Evolutionary conservation across 2,113 vertebrate species (phyloP), one percentile per base, ranked within the genome.

Genomic region (Perca schrenkii): DNA sequence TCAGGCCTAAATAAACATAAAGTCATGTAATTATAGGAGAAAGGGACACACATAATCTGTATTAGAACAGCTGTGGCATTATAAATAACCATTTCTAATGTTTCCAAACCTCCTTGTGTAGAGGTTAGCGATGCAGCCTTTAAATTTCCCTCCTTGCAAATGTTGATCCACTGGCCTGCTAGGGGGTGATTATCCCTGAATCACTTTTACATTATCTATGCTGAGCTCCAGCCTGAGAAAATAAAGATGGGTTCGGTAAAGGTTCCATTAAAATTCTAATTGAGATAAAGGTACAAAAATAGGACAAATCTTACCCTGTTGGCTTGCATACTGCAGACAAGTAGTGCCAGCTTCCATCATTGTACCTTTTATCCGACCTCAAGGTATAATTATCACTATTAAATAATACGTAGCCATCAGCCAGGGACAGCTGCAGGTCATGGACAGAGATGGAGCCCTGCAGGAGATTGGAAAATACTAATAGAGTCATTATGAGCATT

Each of bases 81-180:
- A 57, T 58, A 53, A 54, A 52, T n/a, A 11, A 54, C 21, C n/a
- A 79, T 19, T 25, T 49, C 3, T 2, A 25, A 73, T n/a, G 19
- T 54, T 34, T 36, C 40, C 82, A 79, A 87, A 98, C 97, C 97
- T n/a, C n/a, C n/a, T 74, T 56, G 96, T 88, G 62, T 97, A 97
- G 81, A 98, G 83, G 67, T 98, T 96, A 49, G 94, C 88, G 60
- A 98, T 93, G 70, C 97, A 98, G 22, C 95, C 96, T 88, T 93
- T 93, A 54, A 97, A 97, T 50, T 89, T 19, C 71, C 86, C 83
- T 69, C 94, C 94, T 7, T 88, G 14, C 77, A 43, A 0, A 5
- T 65, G 47, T 47, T 52, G 3, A 34, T 54, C 58, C 46, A 4
- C 7, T 10, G 19, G 25, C 8, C 15, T 58, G 21, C 19, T 7